phyloP scores from a whole-genome alignment of 1,140 invertebrate species.

The Philaenus spumarius region DNA sequence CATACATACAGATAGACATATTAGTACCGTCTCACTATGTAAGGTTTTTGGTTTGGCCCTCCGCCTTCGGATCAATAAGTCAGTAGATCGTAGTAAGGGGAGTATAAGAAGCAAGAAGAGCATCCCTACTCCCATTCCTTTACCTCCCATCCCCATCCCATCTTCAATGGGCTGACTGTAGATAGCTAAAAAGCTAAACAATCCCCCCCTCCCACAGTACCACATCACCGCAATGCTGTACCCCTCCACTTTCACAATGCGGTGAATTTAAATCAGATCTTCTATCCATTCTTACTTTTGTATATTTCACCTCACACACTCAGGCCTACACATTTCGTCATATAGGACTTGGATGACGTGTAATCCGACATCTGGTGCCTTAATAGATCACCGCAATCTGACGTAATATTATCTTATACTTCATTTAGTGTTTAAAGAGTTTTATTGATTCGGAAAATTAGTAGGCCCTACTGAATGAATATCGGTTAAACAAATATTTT shows the following conservation, averaged over 20 bases:
- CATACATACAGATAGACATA: not conserved
- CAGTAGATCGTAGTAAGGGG: not conserved
- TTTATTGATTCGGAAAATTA: too few relatives aligned
- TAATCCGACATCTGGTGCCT: too few relatives aligned
- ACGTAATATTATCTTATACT: too few relatives aligned
- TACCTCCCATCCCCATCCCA: not conserved
- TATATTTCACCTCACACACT: too few relatives aligned
- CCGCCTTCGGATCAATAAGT: not conserved
- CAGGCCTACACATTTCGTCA: too few relatives aligned
- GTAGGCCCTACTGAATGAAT: too few relatives aligned
- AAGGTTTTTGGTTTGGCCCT: not conserved
- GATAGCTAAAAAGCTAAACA: slow-evolving; percentile 17
- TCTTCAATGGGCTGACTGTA: not conserved
- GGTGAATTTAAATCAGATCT: slow-evolving; percentile 16
- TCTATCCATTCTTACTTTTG: not conserved
- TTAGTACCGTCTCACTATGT: not conserved
- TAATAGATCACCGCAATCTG: too few relatives aligned
- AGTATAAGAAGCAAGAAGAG: not conserved
- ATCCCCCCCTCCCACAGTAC: slow-evolving; percentile 6
- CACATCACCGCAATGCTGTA: slow-evolving; percentile 1
- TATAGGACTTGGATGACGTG: too few relatives aligned
- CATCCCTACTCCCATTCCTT: too few relatives aligned
- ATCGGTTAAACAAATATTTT: too few relatives aligned
- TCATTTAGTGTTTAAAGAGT: too few relatives aligned
- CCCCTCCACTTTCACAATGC: slow-evolving; percentile 7